Base-by-base conservation (phyloP, 2,888 invertebrate genomes). In the Eilema depressum region DNA sequence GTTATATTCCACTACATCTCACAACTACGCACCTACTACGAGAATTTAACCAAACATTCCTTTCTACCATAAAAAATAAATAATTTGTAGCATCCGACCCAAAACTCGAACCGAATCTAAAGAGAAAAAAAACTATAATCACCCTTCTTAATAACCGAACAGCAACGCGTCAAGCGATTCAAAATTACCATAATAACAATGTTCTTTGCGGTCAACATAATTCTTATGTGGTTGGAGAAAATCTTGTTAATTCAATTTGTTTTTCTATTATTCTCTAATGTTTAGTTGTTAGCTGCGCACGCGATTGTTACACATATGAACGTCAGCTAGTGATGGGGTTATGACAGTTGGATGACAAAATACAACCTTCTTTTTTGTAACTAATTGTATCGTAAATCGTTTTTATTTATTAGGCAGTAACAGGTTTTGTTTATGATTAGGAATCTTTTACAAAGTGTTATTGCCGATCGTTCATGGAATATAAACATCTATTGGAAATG, bases 211-310 rank as follows among this genome's bases (percentile, higher is more conserved):
- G 76, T 68, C 75, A 73, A 79, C 79, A 76, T 83, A 73, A 83
- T 84, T 83, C 79, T 75, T 77, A 79, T 79, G 84, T 76, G 78
- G 76, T 83, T 75, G 77, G 82, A 81, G 83, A 82, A 85, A 86
- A 86, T 78, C 83, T 84, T 77, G 83, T 85, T 87, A 85, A 86
- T 85, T 85, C 86, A 84, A 86, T 87, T 83, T 83, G 84, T 85
- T 85, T 85, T 83, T 83, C 80, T 78, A 78, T 80, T 75, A 78
- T 82, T 73, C 80, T 82, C 77, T 84, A 85, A 86, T 81, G 81
- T 76, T 68, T 75, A 73, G 85, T 82, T 80, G 78, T 75, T 74
- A 62, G 74, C 28, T 25, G 74, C 66, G 75, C 84, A 86, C 85
- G 86, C 86, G 79, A 84, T 75, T 75, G 73, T 81, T 67, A 74